Evolutionary conservation across 2,888 invertebrate genomes (phyloP), one percentile per base, ranked within the genome.

Genomic region (Lamproptera curius): DNA sequence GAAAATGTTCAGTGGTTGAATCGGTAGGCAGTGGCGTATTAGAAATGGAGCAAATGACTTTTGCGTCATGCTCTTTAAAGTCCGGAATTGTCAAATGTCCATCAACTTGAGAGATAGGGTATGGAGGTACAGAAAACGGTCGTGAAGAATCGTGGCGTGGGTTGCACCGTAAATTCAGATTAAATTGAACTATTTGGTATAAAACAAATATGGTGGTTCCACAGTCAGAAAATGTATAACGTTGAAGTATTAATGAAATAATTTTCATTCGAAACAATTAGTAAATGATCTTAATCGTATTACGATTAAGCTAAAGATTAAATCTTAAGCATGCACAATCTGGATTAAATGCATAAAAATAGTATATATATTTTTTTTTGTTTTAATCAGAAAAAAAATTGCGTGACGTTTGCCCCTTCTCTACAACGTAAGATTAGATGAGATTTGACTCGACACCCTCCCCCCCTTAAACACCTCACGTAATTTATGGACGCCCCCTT

Each of bases 331-430:
- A 28, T 28, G 28, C 10, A 10, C 28, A 20, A 20, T 28, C 28
- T 28, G n/a, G 36, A 41, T 41, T 41, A 41, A 57, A 45, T 48
- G 48, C 39, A 53, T 51, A 23, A 42, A 26, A 16, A 39, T 38
- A 37, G 33, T 46, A 37, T 42, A 28, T n/a, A n/a, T n/a, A 20
- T 20, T 20, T 33, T 40, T 50, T 43, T 46, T 37, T 33, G 46
- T 52, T 49, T 39, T 33, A 38, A 37, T 37, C 20, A 20, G 20
- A 20, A 20, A 20, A 20, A 20, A 20, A 20, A 20, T 20, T 20
- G 20, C 20, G 20, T 45, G 45, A 33, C 39, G 34, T 45, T 45
- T 45, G 45, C 39, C 31, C 39, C 45, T 33, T 45, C 45, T 45
- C 45, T 39, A 31, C 45, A 38, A 45, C 45, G 45, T 45, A 33